phyloP scores from a whole-genome alignment of 2,888 invertebrate species.

The Stramonita haemastoma region DNA sequence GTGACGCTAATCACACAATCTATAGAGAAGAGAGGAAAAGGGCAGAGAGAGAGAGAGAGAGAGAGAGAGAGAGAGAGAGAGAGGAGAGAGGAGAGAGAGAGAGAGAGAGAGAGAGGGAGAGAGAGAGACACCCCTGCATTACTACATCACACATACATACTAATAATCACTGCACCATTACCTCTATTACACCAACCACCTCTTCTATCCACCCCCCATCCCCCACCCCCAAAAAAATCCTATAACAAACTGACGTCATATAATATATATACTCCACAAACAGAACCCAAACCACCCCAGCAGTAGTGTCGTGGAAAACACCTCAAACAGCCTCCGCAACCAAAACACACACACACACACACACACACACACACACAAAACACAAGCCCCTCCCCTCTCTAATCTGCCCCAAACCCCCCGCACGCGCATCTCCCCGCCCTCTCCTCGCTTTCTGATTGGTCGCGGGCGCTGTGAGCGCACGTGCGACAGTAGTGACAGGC shows the following conservation, averaged over 20 bases:
- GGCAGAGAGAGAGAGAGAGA: slow-evolving; percentile 9
- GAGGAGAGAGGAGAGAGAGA: background rate
- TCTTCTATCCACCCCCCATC: too few species aligned
- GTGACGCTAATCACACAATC: too few species aligned
- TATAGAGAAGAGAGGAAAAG: background rate
- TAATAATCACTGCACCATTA: too few species aligned
- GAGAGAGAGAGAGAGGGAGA: background rate
- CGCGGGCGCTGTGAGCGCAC: slow-evolving; percentile 8
- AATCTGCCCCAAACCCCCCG: background rate
- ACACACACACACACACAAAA: background rate
- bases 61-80: background rate
- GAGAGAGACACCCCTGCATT: background rate
- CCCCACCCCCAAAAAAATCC: too few species aligned
- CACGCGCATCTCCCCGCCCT: slow-evolving; percentile 33
- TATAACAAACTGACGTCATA: too few species aligned
- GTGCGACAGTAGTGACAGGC: background rate
- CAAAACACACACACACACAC: too few species aligned
- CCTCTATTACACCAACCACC: too few species aligned
- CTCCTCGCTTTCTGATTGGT: slow-evolving; percentile 8
- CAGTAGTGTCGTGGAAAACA: background rate
- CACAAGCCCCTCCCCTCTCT: background rate
- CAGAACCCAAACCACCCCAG: too few species aligned
- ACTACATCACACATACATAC: too few species aligned
- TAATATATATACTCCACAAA: too few species aligned
- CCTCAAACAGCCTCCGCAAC: background rate